Percentiles rank a stretch among this genome's conserved stretches.
Evolutionary conservation across 1,140 invertebrate species (phyloP).

Genomic region (Philopotamus ludificatus): DNA sequence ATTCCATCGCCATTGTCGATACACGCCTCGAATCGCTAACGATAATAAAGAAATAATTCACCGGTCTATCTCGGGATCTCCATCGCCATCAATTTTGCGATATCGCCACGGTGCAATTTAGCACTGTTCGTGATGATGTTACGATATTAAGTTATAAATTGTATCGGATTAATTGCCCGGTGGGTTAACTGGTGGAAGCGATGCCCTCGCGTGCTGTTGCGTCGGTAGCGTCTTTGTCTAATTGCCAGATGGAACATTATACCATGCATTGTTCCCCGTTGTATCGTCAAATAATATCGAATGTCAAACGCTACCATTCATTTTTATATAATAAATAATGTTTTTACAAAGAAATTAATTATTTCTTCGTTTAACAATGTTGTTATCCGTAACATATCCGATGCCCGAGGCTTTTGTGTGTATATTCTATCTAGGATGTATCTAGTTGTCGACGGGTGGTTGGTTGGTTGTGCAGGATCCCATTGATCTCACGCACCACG

Average conservation of each 20-base stretch:
- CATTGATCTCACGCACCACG: background rate
- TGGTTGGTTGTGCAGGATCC: background rate
- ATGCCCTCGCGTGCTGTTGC: background rate
- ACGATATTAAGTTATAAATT: conserved; percentile 10
- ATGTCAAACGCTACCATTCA: background rate
- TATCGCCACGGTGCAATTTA: too few species aligned
- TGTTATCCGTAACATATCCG: too few species aligned
- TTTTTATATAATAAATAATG: background rate
- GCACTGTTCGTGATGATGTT: too few species aligned
- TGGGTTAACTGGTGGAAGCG: conserved; percentile 5
- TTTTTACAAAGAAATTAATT: too few species aligned
- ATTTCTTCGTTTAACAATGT: too few species aligned
- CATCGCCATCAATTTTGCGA: too few species aligned
- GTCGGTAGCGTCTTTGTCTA: conserved; percentile 1
- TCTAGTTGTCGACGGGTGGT: background rate
- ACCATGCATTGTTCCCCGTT: background rate
- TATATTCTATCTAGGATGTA: too few species aligned
- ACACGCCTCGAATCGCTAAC: too few species aligned
- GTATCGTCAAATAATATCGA: background rate
- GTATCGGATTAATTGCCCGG: conserved; percentile 17
- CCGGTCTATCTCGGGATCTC: too few species aligned
- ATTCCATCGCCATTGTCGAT: too few species aligned
- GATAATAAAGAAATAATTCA: too few species aligned
- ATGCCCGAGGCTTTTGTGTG: too few species aligned
- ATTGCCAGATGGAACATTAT: background rate